phyloP scores from a whole-genome alignment of 1,140 invertebrate genomes.

The Hylaeus volcanicus region DNA sequence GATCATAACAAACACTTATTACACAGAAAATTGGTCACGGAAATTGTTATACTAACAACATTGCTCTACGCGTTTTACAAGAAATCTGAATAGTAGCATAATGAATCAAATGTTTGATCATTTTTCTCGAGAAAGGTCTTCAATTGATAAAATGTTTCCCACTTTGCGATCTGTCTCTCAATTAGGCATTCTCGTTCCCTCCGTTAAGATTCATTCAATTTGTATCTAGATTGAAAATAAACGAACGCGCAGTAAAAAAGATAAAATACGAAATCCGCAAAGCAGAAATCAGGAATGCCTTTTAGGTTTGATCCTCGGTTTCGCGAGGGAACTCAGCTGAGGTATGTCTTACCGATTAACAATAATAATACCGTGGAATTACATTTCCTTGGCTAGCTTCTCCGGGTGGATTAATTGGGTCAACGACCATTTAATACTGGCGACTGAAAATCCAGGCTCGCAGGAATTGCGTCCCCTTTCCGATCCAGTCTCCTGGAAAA shows the following conservation, averaged over 20 bases:
- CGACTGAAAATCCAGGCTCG: slow-evolving; percentile 74
- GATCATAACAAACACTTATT: too few species aligned
- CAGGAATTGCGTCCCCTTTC: slow-evolving; percentile 61
- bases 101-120: too few species aligned
- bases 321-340: background rate
- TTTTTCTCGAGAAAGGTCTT: too few species aligned
- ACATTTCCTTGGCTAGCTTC: slow-evolving; percentile 56
- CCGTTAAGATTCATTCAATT: background rate
- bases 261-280: background rate
- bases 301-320: background rate
- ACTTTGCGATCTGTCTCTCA: too few species aligned
- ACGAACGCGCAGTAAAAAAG: too few species aligned
- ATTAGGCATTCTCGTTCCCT: too few species aligned
- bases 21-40: too few species aligned
- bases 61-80: too few species aligned
- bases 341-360: slow-evolving; percentile 52
- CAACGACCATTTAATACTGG: slow-evolving; percentile 72
- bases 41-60: too few species aligned
- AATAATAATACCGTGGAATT: slow-evolving; percentile 61
- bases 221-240: too few species aligned
- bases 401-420: slow-evolving; percentile 68
- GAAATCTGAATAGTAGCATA: too few species aligned
- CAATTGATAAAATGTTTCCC: too few species aligned
- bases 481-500: slow-evolving; percentile 80
- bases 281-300: background rate